These are phyloP conservation scores for Narcine bancroftii DNA, from an alignment of 2,113 vertebrate genomes.

Conservation along the genomic window DNA sequence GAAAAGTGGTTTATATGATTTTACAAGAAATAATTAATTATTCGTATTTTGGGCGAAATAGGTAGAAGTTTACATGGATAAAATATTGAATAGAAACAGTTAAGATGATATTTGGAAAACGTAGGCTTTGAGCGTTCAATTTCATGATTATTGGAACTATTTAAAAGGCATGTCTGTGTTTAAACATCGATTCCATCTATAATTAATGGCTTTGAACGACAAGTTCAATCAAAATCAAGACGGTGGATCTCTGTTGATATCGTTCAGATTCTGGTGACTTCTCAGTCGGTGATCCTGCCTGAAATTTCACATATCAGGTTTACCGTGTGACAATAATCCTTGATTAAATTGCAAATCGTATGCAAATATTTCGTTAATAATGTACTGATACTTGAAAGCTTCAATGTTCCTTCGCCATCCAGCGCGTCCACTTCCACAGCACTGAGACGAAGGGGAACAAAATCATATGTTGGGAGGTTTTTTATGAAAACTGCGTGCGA, in stretches of 20 bases:
- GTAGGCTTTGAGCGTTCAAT: neutral
- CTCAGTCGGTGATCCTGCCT: neutral
- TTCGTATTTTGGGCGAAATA: neutral
- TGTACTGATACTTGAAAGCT: conserved; percentile 55
- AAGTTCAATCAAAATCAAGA: neutral
- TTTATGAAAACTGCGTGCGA: neutral
- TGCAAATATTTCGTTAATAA: conserved; percentile 61
- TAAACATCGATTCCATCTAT: neutral
- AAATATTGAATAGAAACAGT: neutral
- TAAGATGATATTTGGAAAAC: neutral
- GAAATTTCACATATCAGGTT: neutral
- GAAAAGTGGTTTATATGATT: neutral
- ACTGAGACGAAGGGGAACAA: neutral
- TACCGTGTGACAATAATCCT: conserved; percentile 41
- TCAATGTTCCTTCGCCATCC: neutral
- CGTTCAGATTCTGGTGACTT: neutral
- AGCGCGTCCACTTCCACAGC: neutral
- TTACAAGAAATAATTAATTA: neutral
- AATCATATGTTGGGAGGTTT: no score
- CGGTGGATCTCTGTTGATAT: neutral
- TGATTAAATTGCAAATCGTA: conserved; percentile 58
- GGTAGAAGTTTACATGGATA: neutral
- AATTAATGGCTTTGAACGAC: neutral
- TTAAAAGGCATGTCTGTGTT: neutral
- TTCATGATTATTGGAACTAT: neutral